Base-by-base conservation (phyloP, 2,888 invertebrate genomes). In the Zaprionus obscuricornis region DNA sequence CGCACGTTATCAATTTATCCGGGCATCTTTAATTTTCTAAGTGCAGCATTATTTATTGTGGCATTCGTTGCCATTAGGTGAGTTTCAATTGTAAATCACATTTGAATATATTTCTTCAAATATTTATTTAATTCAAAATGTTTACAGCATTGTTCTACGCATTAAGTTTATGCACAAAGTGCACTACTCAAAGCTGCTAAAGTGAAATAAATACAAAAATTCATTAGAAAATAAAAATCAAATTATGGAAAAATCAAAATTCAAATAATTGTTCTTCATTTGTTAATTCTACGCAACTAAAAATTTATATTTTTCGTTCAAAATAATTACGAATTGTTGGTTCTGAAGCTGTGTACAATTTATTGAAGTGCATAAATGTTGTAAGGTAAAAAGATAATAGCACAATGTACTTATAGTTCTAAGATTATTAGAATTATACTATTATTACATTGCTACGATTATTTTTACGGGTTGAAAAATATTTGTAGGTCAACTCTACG, bases 11-110 rank as follows among this genome's bases (percentile, higher is more conserved):
- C 88, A 0, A 89, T 87, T 0, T 92, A 92, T 77, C 93, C 94
- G 0, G 93, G 93, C 0, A 89, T 92, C 0, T 92, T 93, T 56
- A 93, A 92, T 79, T 88, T 93, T 27, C 82, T 94, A 1, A 92
- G 92, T 46, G 91, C 91, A 8, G 89, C 83, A 0, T 72, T 94
- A 7, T 91, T 90, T 65, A 47, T 77, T 0, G 56, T 88, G 11
- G 77, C 86, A 3, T 87, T 86, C 13, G 54, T 86, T 2, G 78
- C 87, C n/a, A 54, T 89, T 45, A 50, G 78, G 89, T 89, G 54
- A 87, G 86, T 59, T 3, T n/a, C n/a, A n/a, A n/a, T n/a, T n/a
- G n/a, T n/a, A n/a, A n/a, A n/a, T n/a, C n/a, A n/a, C n/a, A n/a
- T n/a, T n/a, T n/a, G n/a, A n/a, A n/a, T n/a, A 4, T 1, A 16